Percentiles rank a stretch among this genome's conserved stretches.
phyloP scores from a whole-genome alignment of 2,113 vertebrate genomes.

The Typhlomys cinereus region DNA sequence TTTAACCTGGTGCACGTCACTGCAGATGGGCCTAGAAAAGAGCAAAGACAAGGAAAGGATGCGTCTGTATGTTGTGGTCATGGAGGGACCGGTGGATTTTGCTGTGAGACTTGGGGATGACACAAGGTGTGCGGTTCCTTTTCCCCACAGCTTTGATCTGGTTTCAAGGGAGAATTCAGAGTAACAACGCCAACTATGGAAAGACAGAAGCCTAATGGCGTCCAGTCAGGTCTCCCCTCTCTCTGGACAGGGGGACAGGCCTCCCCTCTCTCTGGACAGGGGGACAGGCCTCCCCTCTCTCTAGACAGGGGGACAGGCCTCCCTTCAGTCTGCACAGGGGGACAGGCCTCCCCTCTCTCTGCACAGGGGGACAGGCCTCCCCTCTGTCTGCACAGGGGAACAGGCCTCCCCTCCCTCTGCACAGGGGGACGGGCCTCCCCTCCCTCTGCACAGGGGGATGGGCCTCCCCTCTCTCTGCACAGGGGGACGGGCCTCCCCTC shows the following conservation, averaged over 20 bases:
- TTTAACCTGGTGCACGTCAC: neutral
- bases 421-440: neutral
- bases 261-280: neutral
- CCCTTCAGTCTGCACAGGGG: too few relatives aligned
- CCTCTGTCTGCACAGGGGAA: neutral
- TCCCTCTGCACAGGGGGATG: too few relatives aligned
- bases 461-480: neutral
- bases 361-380: neutral
- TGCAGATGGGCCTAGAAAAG: constrained; percentile 39
- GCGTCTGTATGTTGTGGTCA: constrained; percentile 25
- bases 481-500: neutral
- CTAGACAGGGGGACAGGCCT: too few relatives aligned
- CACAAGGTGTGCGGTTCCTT: constrained; percentile 16
- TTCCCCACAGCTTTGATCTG: constrained; percentile 17
- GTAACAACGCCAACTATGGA: neutral
- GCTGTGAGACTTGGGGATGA: neutral
- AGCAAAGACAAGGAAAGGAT: constrained; percentile 44
- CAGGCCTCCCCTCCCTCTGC: neutral
- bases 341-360: neutral
- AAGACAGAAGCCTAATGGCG: constrained; percentile 7
- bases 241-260: accelerated
- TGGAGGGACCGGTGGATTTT: constrained; percentile 52
- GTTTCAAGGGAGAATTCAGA: constrained; percentile 47
- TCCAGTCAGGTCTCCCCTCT: neutral
- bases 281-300: neutral